Evolutionary conservation across 2,113 vertebrate genomes (phyloP).

Genomic region (Porphyrio hochstetteri): DNA sequence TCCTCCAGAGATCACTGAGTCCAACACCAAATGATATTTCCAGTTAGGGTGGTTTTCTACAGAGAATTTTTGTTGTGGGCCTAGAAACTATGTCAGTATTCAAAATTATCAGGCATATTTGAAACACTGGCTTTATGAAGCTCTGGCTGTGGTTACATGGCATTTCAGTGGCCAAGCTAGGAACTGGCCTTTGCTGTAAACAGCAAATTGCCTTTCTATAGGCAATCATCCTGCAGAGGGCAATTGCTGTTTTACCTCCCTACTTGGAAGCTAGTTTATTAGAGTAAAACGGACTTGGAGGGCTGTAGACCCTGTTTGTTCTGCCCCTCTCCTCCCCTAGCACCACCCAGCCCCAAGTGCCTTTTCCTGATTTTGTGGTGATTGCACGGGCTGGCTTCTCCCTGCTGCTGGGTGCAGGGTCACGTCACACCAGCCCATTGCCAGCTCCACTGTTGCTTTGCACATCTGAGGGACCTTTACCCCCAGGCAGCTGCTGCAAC

Average conservation of each 20-base stretch:
- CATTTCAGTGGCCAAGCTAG: neutral
- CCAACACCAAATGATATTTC: neutral
- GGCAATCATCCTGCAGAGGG: neutral
- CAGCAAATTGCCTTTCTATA: neutral
- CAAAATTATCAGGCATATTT: neutral
- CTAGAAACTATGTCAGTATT: neutral
- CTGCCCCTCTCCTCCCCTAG: neutral
- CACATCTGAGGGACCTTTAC: neutral
- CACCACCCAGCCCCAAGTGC: neutral
- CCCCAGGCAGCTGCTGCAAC: neutral
- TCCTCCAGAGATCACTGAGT: too few species aligned
- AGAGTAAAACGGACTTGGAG: neutral
- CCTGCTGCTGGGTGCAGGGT: neutral
- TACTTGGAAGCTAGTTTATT: neutral
- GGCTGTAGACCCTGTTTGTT: neutral
- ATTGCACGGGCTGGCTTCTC: neutral
- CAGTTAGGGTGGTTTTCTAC: neutral
- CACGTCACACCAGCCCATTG: neutral
- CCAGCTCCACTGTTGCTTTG: neutral
- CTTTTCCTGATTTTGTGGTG: neutral
- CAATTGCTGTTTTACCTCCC: neutral
- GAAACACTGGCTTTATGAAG: neutral
- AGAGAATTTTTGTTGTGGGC: neutral
- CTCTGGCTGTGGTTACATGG: neutral
- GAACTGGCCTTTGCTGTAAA: neutral